Percentiles rank a stretch among this genome's conserved stretches.
Conservation (phyloP, 2,113 vertebrate genomes). For the Scopus umbretta region DNA sequence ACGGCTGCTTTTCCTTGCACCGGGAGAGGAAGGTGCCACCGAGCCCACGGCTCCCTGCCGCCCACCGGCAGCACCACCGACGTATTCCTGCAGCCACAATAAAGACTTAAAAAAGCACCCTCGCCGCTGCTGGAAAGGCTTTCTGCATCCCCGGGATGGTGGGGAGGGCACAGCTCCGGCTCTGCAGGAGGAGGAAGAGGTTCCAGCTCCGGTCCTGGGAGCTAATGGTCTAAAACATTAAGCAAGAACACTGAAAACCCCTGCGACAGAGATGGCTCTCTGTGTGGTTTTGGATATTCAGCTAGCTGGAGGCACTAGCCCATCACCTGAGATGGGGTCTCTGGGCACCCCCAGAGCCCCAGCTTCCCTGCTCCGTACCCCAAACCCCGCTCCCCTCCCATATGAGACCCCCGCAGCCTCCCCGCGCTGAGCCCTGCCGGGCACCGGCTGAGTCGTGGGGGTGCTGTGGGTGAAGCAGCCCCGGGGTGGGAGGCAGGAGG, state of each 20-base stretch:
- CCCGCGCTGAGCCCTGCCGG: neutral
- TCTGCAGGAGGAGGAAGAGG: neutral
- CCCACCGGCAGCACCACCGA: rapidly evolving
- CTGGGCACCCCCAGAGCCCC: neutral
- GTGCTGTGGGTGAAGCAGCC: rapidly evolving
- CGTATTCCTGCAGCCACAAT: neutral
- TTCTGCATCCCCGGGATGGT: rapidly evolving
- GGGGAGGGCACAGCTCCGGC: rapidly evolving
- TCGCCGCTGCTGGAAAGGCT: neutral
- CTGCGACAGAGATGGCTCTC: rapidly evolving
- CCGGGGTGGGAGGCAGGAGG: rapidly evolving
- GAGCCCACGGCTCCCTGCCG: rapidly evolving
- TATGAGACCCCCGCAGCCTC: too few relatives aligned
- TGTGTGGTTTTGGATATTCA: neutral
- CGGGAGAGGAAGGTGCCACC: neutral
- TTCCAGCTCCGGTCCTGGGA: neutral
- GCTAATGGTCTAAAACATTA: neutral
- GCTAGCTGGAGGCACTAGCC: neutral
- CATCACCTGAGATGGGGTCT: neutral
- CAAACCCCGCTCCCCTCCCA: too few relatives aligned
- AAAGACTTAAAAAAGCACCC: neutral
- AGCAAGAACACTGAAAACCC: rapidly evolving
- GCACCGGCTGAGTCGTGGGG: rapidly evolving
- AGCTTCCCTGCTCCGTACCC: neutral
- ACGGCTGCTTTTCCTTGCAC: neutral